A percentile compares a stretch with the other conserved stretches of the same genome.
These are phyloP conservation scores for Eumeta japonica DNA, from an alignment of 1,140 invertebrate genomes.

Conservation along the genomic window DNA sequence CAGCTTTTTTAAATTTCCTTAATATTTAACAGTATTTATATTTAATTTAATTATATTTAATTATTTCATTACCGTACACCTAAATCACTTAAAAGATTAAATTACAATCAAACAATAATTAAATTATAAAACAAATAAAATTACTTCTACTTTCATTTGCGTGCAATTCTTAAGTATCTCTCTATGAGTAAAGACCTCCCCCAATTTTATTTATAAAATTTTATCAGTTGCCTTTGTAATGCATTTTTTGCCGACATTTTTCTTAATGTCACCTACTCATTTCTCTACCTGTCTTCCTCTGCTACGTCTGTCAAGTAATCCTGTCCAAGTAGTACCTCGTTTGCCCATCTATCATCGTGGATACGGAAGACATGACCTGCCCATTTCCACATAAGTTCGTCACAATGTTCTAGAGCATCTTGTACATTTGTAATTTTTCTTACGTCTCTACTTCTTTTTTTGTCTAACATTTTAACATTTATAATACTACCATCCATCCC, in stretches of 20 bases:
- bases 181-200: no score
- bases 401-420: neutral
- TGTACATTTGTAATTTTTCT: neutral
- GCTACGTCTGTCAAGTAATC: neutral
- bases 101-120: no score
- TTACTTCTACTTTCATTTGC: no score
- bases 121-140: no score
- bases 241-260: neutral
- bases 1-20: no score
- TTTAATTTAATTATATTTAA: no score
- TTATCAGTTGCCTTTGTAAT: no score
- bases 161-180: no score
- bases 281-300: neutral
- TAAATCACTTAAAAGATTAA: no score
- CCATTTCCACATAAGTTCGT: constrained; percentile 1
- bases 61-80: no score
- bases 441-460: neutral
- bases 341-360: neutral
- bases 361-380: neutral
- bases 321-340: neutral
- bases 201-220: no score
- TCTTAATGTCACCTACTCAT: neutral
- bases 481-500: neutral
- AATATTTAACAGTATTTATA: no score
- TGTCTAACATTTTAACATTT: neutral